Evolutionary conservation across 1,140 invertebrate species (phyloP).

Genomic region (Centruroides sculpturatus): DNA sequence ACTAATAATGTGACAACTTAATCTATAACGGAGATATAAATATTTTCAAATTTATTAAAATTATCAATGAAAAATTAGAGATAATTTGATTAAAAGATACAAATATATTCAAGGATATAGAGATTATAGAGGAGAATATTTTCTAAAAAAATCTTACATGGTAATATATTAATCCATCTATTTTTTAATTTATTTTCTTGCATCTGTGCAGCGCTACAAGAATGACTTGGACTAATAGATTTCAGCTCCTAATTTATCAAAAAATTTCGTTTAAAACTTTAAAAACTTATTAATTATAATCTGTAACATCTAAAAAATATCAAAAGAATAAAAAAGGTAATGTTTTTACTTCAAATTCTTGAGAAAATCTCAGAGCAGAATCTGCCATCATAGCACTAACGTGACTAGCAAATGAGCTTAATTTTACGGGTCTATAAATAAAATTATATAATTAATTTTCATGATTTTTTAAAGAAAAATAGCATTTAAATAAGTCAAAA

Average conservation of each 20-base stretch:
- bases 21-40: too few species aligned
- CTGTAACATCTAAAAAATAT: too few species aligned
- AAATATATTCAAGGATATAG: not conserved
- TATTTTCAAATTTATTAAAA: too few species aligned
- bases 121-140: not conserved
- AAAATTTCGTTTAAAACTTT: too few species aligned
- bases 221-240: slow-evolving; percentile 12
- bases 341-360: slow-evolving; percentile 26
- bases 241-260: slow-evolving; percentile 16
- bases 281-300: too few species aligned
- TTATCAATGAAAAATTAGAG: too few species aligned
- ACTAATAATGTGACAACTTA: too few species aligned
- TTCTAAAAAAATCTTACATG: slow-evolving; percentile 18
- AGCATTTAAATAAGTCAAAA: too few species aligned
- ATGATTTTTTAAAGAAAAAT: too few species aligned
- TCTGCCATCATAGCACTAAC: slow-evolving; percentile 25
- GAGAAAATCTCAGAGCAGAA: slow-evolving; percentile 25
- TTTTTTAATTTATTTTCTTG: slow-evolving; percentile 21
- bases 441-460: too few species aligned
- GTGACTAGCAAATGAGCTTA: slow-evolving; percentile 20
- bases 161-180: slow-evolving; percentile 25
- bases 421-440: slow-evolving; percentile 13
- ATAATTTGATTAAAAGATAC: too few species aligned
- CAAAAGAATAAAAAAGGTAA: not conserved
- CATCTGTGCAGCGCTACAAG: slow-evolving; percentile 9